Evolutionary conservation across 1,140 invertebrate genomes (phyloP).

Genomic region (Pseudomyrmex cubaensis): DNA sequence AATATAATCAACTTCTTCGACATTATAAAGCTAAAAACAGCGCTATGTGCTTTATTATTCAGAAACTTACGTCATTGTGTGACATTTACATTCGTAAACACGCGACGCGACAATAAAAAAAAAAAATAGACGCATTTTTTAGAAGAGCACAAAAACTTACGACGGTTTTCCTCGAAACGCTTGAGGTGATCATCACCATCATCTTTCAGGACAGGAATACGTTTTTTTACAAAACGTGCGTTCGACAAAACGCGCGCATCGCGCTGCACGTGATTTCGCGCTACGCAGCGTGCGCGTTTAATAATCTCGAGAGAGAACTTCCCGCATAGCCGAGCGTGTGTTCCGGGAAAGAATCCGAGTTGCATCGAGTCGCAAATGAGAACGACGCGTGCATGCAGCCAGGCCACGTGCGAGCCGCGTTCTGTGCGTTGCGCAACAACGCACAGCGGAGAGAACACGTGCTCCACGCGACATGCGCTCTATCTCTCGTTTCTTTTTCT

Average conservation of each 20-base stretch:
- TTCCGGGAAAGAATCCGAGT: conserved; percentile 12
- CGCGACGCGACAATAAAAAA: too few relatives aligned
- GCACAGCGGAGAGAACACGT: conserved; percentile 66
- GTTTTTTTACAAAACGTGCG: neutral
- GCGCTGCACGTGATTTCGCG: neutral
- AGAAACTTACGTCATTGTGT: too few relatives aligned
- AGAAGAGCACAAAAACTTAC: too few relatives aligned
- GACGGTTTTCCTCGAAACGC: too few relatives aligned
- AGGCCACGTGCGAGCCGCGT: conserved; percentile 70
- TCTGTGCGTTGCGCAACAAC: conserved; percentile 63
- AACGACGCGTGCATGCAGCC: conserved; percentile 37
- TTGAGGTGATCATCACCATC: too few relatives aligned
- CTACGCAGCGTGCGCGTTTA: neutral
- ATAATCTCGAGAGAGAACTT: neutral
- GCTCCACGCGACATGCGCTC: conserved; percentile 48
- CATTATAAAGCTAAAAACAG: too few relatives aligned
- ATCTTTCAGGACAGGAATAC: too few relatives aligned
- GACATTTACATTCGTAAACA: too few relatives aligned
- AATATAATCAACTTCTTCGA: too few relatives aligned
- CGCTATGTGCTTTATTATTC: too few relatives aligned
- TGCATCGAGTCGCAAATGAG: conserved; percentile 19
- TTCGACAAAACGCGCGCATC: neutral
- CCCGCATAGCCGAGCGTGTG: neutral
- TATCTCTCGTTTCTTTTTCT: conserved; percentile 41
- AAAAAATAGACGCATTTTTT: too few relatives aligned